Evolutionary conservation across 64 coral and sea anemone genomes (phyloP), one percentile per base, ranked within the genome.

Genomic region (Acropora yongei): DNA sequence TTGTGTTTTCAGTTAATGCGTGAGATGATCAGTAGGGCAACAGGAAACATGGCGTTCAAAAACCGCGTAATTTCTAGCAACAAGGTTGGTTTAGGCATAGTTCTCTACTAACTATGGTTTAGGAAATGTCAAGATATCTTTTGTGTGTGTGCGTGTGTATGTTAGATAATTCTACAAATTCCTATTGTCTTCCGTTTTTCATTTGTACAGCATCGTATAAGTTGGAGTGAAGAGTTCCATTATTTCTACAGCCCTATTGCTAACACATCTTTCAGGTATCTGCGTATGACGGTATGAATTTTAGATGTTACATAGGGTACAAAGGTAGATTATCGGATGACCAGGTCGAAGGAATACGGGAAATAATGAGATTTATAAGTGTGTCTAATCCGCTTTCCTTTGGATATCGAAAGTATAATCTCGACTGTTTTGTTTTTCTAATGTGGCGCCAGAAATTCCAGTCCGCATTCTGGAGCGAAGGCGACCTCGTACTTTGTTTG

Each of bases 1-100:
- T 47, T 75, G 18, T 50, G 47, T 78, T 80, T 63, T 47, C 72
- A 93, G 91, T 84, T 93, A 10, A 78, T 77, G 39, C 79, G 63
- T 19, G 8, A 80, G 10, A 80, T 93, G 44, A 88, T 93, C 50
- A 61, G 88, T 42, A 78, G 91, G 9, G 3, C 13, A 6, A 87
- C 91, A 44, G 91, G 91, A 63, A 19, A 41, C 0, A 53, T 16
- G 75, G 53, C 18, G 6, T 80, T 93, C 42, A 72, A 17, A 13
- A 75, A 60, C 43, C 68, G 91, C 7, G 2, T 67, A 1, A 14
- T 93, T 50, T 93, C 75, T 49, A 68, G 80, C 49, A 57, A 93
- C 12, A 72, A 71, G 76, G 91, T 93, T 73, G 60, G 60, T 63
- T 63, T 3, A 63, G 60, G 16, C 30, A 30, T 30, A 30, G 30